Evolutionary conservation across 1,140 invertebrate species (phyloP).

Genomic region (Caenorhabditis elegans): WBcel235 BX284604.4:862001-862500

Average conservation of each 20-base stretch:
- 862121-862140: conserved; percentile 60
- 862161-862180: conserved; percentile 58
- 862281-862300: conserved; percentile 62
- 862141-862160: conserved; percentile 65
- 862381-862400: conserved; percentile 62
- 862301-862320: conserved; percentile 61
- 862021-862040: not conserved
- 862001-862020: not conserved
- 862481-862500: no score
- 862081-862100: not conserved
- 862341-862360: conserved; percentile 61
- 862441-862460: no score
- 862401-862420: conserved; percentile 12
- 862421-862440: not conserved
- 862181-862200: conserved; percentile 44
- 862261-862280: conserved; percentile 55
- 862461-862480: no score
- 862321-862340: conserved; percentile 54
- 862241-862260: conserved; percentile 60
- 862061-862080: not conserved
- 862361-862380: conserved; percentile 63
- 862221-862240: conserved; percentile 63
- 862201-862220: conserved; percentile 63
- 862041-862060: not conserved
- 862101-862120: not conserved